These are phyloP conservation scores for Spermophilus dauricus DNA, from an alignment of 2,113 vertebrate species.

Conservation along the genomic window DNA sequence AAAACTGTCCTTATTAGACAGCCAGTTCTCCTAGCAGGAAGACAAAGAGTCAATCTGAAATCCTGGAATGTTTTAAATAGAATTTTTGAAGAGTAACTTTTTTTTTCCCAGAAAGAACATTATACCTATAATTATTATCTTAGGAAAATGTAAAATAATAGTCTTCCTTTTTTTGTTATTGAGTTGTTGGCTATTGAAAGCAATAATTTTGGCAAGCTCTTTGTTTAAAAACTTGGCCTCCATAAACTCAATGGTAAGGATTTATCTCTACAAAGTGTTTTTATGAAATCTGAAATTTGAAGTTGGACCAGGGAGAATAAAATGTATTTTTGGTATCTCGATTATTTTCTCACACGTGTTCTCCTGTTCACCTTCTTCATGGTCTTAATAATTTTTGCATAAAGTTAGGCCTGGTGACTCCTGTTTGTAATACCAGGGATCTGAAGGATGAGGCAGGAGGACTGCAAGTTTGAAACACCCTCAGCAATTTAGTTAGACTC, in stretches of 20 bases:
- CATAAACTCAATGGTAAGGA: background rate
- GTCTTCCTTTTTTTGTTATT: background rate
- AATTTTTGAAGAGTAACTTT: background rate
- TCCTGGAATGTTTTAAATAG: background rate
- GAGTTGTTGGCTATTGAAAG: background rate
- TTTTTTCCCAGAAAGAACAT: background rate
- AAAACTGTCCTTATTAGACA: background rate
- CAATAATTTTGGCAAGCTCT: background rate
- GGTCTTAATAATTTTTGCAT: background rate
- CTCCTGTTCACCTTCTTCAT: background rate
- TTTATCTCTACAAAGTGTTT: background rate
- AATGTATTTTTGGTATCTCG: background rate
- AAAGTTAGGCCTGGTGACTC: background rate
- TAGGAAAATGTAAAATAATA: background rate
- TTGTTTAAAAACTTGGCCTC: slow-evolving; percentile 2
- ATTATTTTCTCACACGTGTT: background rate
- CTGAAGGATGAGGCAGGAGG: no score
- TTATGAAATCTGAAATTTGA: background rate
- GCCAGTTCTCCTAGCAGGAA: background rate
- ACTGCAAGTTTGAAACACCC: no score
- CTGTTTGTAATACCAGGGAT: no score
- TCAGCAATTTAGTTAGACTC: no score
- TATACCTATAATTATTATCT: slow-evolving; percentile 40
- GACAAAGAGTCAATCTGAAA: slow-evolving; percentile 1
- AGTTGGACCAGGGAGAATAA: background rate